Base-by-base conservation (phyloP, 2,113 vertebrate species). In the Oryzias celebensis region DNA sequence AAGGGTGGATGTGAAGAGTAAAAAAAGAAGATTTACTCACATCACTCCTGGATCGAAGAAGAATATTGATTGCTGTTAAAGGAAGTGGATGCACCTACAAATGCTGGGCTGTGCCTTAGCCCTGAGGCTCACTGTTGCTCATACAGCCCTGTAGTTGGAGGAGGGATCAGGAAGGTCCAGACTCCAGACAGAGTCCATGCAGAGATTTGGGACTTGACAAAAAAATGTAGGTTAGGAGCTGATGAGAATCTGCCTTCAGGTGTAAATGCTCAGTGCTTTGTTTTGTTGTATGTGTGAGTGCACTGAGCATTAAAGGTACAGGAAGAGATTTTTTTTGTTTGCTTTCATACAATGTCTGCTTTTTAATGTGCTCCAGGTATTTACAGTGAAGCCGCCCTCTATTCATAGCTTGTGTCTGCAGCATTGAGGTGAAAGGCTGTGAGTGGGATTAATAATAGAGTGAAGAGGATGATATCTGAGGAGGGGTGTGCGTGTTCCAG, bases 241-340 rank as follows among this genome's bases (percentile, higher is more conserved):
- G 58, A 63, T 71, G 28, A 49, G 66, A 72, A 31, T 58, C 56
- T 68, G 68, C 70, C 74, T 43, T 54, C 41, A 80, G 76, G 64
- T 59, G 72, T 64, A 58, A 44, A 59, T 16, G 14, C 62, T 6
- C 67, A 65, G 51, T 41, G 28, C 26, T 64, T 43, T 62, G 41
- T 52, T 36, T 51, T 14, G 50, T 1, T 45, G 7, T 63, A 53
- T 72, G 46, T 49, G 43, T 44, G 47, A 23, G 43, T 36, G 17
- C 23, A 44, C 7, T 58, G 23, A 23, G 50, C 36, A 45, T 4
- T 17, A n/a, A n/a, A 24, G 45, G 44, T 68, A 49, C 51, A 62
- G n/a, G 58, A 75, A 43, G 68, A 73, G 84, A 65, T 81, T 78
- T 85, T 72, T 49, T 44, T 52, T 58, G 28, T 67, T 64, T 28